Evolutionary conservation across 2,888 invertebrate genomes (phyloP), one percentile per base, ranked within the genome.

Genomic region (Pachymerium ferrugineum): DNA sequence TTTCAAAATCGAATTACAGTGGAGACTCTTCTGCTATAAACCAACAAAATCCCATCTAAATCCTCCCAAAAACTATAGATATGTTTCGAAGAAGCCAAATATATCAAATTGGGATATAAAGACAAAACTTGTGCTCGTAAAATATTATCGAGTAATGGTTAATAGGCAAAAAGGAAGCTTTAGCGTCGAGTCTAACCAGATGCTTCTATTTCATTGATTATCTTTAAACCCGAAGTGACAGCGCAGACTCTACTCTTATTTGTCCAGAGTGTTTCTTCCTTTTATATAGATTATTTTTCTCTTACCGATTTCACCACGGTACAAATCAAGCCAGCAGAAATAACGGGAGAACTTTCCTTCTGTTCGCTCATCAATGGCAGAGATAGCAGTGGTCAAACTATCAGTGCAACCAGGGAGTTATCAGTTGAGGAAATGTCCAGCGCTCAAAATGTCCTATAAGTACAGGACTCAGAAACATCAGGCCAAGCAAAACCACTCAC

Each of bases 311-410:
- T 47, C 47, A 47, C 47, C 47, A 47, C 47, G 19, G 47, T 47
- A 47, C 47, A 47, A 47, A 47, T 47, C 47, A 47, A 47, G 47
- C 16, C 47, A 47, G 47, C 47, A 47, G 47, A 47, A 47, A 47
- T 47, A 47, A 47, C 47, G 47, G 47, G 47, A 47, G 47, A 47
- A 47, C 47, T 47, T 47, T 22, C 47, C n/a, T 47, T 47, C 47
- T 47, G 47, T 47, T 47, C 47, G 47, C 47, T 47, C 47, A 47
- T 47, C 47, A 47, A 47, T 47, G 47, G 47, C 6, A 47, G 3
- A 47, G 47, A 47, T 47, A 47, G 47, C 47, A 47, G 47, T 47
- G 47, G 47, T 47, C 47, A 47, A 47, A 47, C 47, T 47, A 47
- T 47, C 47, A 47, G 47, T 47, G 47, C 47, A 47, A 47, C 47